phyloP scores from a whole-genome alignment of 2,113 vertebrate genomes.

The Xiphorhynchus elegans region DNA sequence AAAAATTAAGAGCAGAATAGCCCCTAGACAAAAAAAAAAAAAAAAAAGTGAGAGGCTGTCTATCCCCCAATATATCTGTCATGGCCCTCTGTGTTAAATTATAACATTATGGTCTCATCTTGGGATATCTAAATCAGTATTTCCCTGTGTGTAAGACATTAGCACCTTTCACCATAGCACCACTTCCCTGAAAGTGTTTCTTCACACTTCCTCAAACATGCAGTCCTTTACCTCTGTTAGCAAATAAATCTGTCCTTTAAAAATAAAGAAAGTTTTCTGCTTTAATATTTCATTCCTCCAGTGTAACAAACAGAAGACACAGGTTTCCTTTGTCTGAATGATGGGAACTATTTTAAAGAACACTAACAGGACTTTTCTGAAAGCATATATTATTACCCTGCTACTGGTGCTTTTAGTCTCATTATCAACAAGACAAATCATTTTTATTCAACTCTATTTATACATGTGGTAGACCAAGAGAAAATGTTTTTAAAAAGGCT shows the following conservation, averaged over 20 bases:
- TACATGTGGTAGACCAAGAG: constrained; percentile 40
- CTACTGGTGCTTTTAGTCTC: constrained; percentile 34
- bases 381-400: not conserved
- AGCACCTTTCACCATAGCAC: not conserved
- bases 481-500: constrained; percentile 57
- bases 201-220: not conserved
- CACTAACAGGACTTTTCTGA: not conserved
- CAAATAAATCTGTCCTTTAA: not conserved
- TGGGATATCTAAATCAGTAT: not conserved
- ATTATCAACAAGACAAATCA: constrained; percentile 48
- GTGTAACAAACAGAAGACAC: not conserved
- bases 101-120: not conserved
- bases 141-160: not conserved
- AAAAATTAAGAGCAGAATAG: not conserved
- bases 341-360: not conserved
- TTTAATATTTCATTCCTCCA: not conserved
- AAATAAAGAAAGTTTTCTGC: not conserved
- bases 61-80: not conserved
- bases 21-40: not conserved
- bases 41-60: not conserved
- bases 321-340: not conserved
- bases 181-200: not conserved
- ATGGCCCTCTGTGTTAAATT: not conserved
- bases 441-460: constrained; percentile 52
- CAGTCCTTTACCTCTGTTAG: not conserved